Evolutionary conservation across 2,888 invertebrate species (phyloP).

Genomic region (Eilema griseolum): DNA sequence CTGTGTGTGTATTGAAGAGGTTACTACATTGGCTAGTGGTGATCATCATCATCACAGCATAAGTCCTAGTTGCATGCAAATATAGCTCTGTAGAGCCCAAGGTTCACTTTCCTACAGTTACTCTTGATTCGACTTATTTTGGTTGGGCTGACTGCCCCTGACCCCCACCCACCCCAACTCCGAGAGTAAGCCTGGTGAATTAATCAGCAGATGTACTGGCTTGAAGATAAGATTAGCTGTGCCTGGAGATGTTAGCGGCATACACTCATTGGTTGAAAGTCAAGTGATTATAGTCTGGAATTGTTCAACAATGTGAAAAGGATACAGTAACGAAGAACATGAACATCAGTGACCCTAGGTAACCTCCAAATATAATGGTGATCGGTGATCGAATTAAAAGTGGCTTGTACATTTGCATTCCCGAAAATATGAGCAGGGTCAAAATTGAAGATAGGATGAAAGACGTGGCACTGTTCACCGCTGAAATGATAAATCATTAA

Average conservation of each 20-base stretch:
- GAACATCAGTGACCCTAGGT: constrained; percentile 94
- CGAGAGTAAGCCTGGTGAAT: not conserved
- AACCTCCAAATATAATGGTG: constrained; percentile 95
- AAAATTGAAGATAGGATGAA: constrained; percentile 93
- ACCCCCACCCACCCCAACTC: too few relatives aligned
- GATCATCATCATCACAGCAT: too few relatives aligned
- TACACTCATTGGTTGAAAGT: not conserved
- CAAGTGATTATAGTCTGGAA: not conserved
- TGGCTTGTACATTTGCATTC: constrained; percentile 96
- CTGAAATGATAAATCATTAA: constrained; percentile 78
- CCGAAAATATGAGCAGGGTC: constrained; percentile 94
- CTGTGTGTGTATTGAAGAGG: too few relatives aligned
- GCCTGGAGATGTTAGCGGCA: not conserved
- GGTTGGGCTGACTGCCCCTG: not conserved
- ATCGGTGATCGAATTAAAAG: constrained; percentile 93
- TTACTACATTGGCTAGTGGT: too few relatives aligned
- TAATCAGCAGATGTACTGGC: not conserved
- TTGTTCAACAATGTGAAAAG: constrained; percentile 65
- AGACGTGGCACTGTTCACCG: constrained; percentile 91
- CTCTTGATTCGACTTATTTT: not conserved
- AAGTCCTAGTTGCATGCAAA: too few relatives aligned
- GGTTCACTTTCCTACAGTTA: too few relatives aligned
- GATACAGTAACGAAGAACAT: constrained; percentile 93
- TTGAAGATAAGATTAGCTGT: not conserved
- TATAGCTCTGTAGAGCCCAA: too few relatives aligned